Conservation (phyloP, 2,113 vertebrate species). For the Struthio camelus region DNA sequence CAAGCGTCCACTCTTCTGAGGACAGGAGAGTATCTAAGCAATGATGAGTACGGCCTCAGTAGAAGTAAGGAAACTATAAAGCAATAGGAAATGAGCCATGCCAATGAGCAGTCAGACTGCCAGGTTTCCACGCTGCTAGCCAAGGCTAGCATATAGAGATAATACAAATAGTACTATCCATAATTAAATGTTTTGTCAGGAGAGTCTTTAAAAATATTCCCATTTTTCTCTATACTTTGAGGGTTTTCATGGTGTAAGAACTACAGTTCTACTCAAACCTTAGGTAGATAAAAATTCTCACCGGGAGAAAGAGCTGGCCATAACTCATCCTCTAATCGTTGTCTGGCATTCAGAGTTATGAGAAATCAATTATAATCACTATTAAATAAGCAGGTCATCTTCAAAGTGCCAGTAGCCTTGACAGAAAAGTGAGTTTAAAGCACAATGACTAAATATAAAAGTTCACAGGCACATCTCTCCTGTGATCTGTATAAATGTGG, state of each 20-base stretch:
- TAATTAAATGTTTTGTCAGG: constrained; percentile 9
- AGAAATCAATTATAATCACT: constrained; percentile 48
- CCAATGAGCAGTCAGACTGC: background rate
- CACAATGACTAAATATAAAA: background rate
- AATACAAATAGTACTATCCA: background rate
- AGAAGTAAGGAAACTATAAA: background rate
- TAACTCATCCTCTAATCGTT: constrained; percentile 28
- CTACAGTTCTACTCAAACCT: background rate
- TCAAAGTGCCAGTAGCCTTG: background rate
- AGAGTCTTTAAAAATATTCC: background rate
- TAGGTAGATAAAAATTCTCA: background rate
- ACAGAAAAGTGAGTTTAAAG: constrained; percentile 28
- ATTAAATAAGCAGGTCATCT: constrained; percentile 15
- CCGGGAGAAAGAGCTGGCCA: background rate
- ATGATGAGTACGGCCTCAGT: background rate
- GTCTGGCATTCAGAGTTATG: background rate
- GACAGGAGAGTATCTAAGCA: background rate
- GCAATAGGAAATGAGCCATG: background rate
- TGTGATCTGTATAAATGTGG: background rate
- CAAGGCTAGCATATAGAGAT: background rate
- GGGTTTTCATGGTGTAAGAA: background rate
- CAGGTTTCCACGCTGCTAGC: background rate
- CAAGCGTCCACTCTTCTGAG: background rate
- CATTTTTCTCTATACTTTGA: background rate
- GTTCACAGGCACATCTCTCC: background rate